Conservation (phyloP, 2,113 vertebrate genomes). For the Pantherophis guttatus region DNA sequence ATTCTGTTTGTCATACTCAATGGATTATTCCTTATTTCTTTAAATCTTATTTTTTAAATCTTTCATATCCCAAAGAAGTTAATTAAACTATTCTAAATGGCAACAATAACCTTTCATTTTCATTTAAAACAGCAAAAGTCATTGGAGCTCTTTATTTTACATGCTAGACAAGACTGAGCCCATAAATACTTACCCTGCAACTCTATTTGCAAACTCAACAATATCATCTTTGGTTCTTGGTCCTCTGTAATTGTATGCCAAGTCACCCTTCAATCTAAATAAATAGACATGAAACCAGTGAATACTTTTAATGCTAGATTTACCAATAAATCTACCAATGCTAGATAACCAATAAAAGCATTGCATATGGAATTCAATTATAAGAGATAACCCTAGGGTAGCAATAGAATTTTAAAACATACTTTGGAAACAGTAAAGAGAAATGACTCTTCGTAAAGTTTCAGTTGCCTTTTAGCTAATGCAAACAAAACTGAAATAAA, state of each 20-base stretch:
- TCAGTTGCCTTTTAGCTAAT: not conserved
- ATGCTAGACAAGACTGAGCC: not conserved
- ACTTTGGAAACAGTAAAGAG: not conserved
- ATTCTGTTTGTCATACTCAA: not conserved
- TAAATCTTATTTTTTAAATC: not conserved
- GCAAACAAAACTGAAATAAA: not conserved
- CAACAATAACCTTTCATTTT: not conserved
- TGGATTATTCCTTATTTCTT: not conserved
- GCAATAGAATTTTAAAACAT: not conserved
- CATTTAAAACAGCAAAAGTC: not conserved
- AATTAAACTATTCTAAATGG: not conserved
- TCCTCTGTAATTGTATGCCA: constrained; percentile 95
- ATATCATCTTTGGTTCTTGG: constrained; percentile 97
- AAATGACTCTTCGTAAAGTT: not conserved
- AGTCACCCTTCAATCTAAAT: constrained; percentile 88
- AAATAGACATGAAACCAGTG: constrained; percentile 1
- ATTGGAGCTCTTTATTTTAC: not conserved
- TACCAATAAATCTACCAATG: too few relatives aligned
- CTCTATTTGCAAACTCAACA: constrained; percentile 94
- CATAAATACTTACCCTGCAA: constrained; percentile 84
- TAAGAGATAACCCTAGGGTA: not conserved
- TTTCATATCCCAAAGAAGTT: not conserved
- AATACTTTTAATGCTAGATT: not conserved
- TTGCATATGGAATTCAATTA: not conserved
- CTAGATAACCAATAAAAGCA: not conserved